Conservation (phyloP, 2,888 invertebrate species). For the Trichogramma evanescens region DNA sequence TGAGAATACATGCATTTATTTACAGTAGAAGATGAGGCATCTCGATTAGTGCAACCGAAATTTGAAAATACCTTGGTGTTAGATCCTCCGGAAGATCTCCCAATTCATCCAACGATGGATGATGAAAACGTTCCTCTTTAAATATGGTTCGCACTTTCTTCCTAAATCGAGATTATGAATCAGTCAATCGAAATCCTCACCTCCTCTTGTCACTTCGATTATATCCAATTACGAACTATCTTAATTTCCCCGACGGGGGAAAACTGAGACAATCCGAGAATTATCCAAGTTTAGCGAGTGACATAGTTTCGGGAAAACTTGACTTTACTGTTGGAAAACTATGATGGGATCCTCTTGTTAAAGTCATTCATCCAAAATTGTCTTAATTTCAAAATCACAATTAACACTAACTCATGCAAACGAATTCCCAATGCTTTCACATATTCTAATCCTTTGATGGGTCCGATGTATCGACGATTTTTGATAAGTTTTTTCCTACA, state of each 20-base stretch:
- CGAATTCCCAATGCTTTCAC: conserved; percentile 20
- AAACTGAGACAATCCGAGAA: conserved; percentile 12
- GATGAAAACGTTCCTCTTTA: conserved; percentile 18
- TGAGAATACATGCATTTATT: conserved; percentile 21
- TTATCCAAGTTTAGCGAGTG: conserved; percentile 10
- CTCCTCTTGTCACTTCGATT: conserved; percentile 17
- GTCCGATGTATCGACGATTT: too few species aligned
- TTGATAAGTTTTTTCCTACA: too few species aligned
- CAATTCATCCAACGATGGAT: conserved; percentile 15
- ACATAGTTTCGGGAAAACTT: neutral
- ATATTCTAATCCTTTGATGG: too few species aligned
- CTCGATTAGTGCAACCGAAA: conserved; percentile 19
- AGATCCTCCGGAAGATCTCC: conserved; percentile 20
- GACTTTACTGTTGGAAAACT: neutral
- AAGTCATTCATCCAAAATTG: neutral
- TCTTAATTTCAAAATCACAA: too few species aligned
- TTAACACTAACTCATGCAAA: conserved; percentile 6
- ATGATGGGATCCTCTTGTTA: conserved; percentile 20
- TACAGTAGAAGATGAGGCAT: conserved; percentile 21
- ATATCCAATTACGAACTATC: conserved; percentile 18
- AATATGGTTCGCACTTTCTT: conserved; percentile 8
- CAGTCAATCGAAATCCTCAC: conserved; percentile 19
- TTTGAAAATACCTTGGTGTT: conserved; percentile 22
- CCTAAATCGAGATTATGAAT: conserved; percentile 1
- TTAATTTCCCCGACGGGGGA: conserved; percentile 18